These are phyloP conservation scores for Agrochola litura DNA, from an alignment of 2,888 invertebrate genomes.

Conservation along the genomic window DNA sequence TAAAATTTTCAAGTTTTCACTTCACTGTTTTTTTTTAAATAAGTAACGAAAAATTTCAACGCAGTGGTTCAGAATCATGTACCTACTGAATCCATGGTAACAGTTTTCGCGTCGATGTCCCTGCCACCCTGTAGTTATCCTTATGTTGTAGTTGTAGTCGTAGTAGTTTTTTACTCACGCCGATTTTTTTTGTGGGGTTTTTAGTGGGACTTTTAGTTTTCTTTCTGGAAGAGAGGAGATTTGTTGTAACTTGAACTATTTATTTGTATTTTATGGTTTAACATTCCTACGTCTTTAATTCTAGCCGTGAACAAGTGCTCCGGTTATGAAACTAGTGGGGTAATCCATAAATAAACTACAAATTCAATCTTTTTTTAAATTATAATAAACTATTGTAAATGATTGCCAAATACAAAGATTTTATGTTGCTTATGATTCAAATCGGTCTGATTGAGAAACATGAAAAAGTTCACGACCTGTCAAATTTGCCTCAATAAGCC, in stretches of 20 bases:
- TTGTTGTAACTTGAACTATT: neutral
- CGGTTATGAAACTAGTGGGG: neutral
- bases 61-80: too few relatives aligned
- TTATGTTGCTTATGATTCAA: neutral
- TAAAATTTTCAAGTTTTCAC: too few relatives aligned
- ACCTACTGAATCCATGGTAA: too few relatives aligned
- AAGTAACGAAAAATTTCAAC: too few relatives aligned
- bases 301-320: neutral
- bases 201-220: too few relatives aligned
- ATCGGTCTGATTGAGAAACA: conserved; percentile 35
- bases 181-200: neutral
- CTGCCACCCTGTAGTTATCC: neutral
- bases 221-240: neutral
- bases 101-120: too few relatives aligned
- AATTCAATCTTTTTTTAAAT: neutral
- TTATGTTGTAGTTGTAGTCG: too few relatives aligned
- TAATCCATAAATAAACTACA: too few relatives aligned
- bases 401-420: neutral
- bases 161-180: neutral
- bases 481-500: conserved; percentile 11
- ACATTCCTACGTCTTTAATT: neutral
- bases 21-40: too few relatives aligned
- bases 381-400: neutral
- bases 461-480: conserved; percentile 34
- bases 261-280: neutral